phyloP scores from a whole-genome alignment of 1,140 invertebrate species.

The Sweltsa coloradensis region DNA sequence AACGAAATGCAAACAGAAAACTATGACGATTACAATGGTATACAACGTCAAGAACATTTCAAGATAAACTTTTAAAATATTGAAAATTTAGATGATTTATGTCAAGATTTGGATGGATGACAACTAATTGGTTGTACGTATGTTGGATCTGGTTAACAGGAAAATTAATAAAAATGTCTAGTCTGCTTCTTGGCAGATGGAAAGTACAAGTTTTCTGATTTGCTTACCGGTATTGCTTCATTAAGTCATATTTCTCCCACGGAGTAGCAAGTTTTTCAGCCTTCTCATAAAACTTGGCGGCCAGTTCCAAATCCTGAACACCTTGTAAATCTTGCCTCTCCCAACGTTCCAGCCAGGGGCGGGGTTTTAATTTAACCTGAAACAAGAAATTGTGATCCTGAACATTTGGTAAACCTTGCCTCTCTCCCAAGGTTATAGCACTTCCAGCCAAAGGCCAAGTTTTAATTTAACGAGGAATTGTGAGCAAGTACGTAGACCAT shows the following conservation, averaged over 20 bases:
- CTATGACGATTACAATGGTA: neutral
- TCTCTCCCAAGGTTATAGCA: no score
- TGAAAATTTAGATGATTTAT: no score
- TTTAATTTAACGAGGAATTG: no score
- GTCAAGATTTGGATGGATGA: no score
- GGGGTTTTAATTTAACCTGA: conserved; percentile 67
- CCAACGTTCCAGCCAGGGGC: conserved; percentile 78
- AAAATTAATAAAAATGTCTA: no score
- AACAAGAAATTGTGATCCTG: no score
- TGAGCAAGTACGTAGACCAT: no score
- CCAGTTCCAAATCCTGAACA: conserved; percentile 45
- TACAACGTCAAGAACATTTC: neutral
- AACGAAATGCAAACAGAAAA: neutral
- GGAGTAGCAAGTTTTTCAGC: conserved; percentile 47
- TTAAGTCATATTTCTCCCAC: conserved; percentile 87
- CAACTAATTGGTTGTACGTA: no score
- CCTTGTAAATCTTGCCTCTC: conserved; percentile 70
- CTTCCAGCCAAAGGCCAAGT: no score
- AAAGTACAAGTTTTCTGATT: neutral
- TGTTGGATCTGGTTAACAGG: no score
- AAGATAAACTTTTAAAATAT: neutral
- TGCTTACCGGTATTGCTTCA: conserved; percentile 77
- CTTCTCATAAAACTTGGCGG: conserved; percentile 43
- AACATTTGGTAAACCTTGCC: no score
- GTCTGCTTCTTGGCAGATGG: no score